Evolutionary conservation across 2,797 vertebrate species (phyloP).

Genomic region (Acanthurus leucopareius): DNA sequence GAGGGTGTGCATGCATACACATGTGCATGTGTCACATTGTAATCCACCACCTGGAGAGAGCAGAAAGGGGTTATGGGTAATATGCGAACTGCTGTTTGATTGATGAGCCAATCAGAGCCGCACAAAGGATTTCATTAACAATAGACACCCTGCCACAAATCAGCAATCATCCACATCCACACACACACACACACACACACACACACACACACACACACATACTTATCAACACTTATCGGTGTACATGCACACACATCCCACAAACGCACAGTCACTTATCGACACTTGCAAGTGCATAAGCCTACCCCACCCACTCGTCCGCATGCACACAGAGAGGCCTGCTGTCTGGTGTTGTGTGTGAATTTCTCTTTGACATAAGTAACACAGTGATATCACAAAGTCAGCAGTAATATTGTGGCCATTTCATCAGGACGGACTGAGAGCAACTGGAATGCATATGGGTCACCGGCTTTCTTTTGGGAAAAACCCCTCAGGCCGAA

Average conservation of each 20-base stretch:
- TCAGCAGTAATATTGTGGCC: slow-evolving; percentile 73
- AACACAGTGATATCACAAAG: slow-evolving; percentile 74
- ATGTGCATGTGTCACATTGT: slow-evolving; percentile 63
- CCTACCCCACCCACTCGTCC: slow-evolving; percentile 22
- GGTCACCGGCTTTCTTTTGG: slow-evolving; percentile 66
- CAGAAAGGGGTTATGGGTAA: slow-evolving; percentile 79
- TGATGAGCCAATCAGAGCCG: slow-evolving; percentile 87
- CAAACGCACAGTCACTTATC: slow-evolving; percentile 68
- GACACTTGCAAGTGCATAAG: slow-evolving; percentile 45
- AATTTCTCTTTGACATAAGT: slow-evolving; percentile 52
- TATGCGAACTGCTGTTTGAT: slow-evolving; percentile 83
- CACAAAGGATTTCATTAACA: slow-evolving; percentile 89
- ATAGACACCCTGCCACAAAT: slow-evolving; percentile 84
- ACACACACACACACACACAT: slow-evolving; percentile 29
- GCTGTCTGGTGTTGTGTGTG: slow-evolving; percentile 14
- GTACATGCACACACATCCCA: slow-evolving; percentile 52
- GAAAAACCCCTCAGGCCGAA: slow-evolving; percentile 25
- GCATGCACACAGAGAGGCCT: slow-evolving; percentile 37
- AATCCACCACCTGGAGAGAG: slow-evolving; percentile 82
- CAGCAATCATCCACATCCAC: slow-evolving; percentile 79
- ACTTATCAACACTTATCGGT: slow-evolving; percentile 76
- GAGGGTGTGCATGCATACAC: slow-evolving; percentile 18
- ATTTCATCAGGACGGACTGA: slow-evolving; percentile 69
- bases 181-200: slow-evolving; percentile 40
- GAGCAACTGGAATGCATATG: slow-evolving; percentile 51